Evolutionary conservation across 2,113 vertebrate genomes (phyloP), one percentile per base, ranked within the genome.

Genomic region (Phrynocephalus versicolor): DNA sequence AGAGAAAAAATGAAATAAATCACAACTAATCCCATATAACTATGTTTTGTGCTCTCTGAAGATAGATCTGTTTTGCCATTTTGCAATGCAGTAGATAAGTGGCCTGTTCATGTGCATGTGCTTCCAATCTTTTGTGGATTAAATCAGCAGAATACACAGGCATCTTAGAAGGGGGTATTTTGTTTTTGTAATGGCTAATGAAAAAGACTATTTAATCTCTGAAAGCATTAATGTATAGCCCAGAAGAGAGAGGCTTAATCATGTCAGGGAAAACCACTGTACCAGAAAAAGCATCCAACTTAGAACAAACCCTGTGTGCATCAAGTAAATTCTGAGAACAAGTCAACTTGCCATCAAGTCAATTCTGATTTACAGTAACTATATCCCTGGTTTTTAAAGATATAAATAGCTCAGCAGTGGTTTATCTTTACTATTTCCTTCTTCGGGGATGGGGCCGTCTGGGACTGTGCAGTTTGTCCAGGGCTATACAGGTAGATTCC

Each of bases 111-210:
- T 33, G 35, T 35, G 27, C n/a, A 25, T 65, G n/a, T 25, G 70
- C 3, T 23, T 84, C 33, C n/a, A 27, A 9, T 51, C n/a, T 18
- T 75, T 21, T 51, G 21, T 35, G 15, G 35, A 14, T 84, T 84
- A 55, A 83, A 51, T 64, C 71, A 64, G 35, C 45, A 9, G 30
- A 74, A 25, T 74, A 30, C 19, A 21, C 57, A 62, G 33, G 58
- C 58, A 64, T 83, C 55, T 73, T 62, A 83, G 27, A 23, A 41
- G 18, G 10, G 19, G 74, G 70, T 0, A 6, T 64, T 84, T 88
- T 85, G 86, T 78, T 88, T 81, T 69, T 77, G 6, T 81, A 15
- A 0, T 85, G 15, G 27, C 19, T 79, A 12, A 51, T 71, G 86
- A 3, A 30, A 81, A 41, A 65, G 77, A 51, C 45, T 51, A 51